Evolutionary conservation across 35 echinoderm and acorn worm genomes (phyloP).

Genomic region (Diadema setosum): DNA sequence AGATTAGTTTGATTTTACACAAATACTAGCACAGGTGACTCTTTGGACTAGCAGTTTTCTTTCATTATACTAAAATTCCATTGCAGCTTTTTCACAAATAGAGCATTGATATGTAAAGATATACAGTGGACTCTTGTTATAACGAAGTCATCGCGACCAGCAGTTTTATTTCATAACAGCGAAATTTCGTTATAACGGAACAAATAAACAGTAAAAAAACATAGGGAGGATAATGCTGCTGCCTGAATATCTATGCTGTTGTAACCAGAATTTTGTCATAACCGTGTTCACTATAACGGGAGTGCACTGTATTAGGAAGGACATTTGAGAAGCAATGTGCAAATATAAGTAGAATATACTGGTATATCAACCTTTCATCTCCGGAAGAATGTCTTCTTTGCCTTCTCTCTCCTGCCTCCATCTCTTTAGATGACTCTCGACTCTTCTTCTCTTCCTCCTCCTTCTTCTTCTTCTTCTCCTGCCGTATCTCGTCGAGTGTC

Average conservation of each 20-base stretch:
- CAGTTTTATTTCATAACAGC: too few species aligned
- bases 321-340: background rate
- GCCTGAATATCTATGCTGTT: background rate
- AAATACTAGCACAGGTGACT: too few species aligned
- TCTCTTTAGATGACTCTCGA: constrained; percentile 15
- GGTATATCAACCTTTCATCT: constrained; percentile 47
- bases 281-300: background rate
- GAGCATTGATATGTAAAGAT: too few species aligned
- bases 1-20: too few species aligned
- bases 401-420: constrained; percentile 1
- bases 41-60: too few species aligned
- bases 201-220: too few species aligned
- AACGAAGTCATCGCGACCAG: too few species aligned
- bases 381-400: constrained; percentile 27
- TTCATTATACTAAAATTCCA: too few species aligned
- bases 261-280: background rate
- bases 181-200: background rate
- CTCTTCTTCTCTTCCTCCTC: constrained; percentile 53
- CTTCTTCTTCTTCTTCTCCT: constrained; percentile 77
- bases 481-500: constrained; percentile 69
- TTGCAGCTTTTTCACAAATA: too few species aligned
- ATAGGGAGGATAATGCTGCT: too few species aligned
- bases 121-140: too few species aligned
- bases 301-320: background rate
- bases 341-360: background rate